These are phyloP conservation scores for Heliornis fulica DNA, from an alignment of 2,113 vertebrate genomes.

Conservation along the genomic window DNA sequence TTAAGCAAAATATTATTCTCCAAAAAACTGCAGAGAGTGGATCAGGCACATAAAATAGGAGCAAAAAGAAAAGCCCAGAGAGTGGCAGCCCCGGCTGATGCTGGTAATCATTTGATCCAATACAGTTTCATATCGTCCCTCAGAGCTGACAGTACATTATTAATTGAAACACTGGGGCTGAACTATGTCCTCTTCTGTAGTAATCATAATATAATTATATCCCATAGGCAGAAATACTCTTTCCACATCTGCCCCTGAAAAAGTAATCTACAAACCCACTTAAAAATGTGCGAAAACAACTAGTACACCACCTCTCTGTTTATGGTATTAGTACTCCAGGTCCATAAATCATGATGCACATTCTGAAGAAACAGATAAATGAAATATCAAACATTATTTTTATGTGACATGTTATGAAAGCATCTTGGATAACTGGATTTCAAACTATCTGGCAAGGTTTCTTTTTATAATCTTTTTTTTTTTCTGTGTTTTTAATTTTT, in stretches of 20 bases:
- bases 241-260: constrained; percentile 46
- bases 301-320: neutral
- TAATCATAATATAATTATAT: constrained; percentile 39
- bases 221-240: constrained; percentile 50
- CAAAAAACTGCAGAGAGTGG: neutral
- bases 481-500: constrained; percentile 49
- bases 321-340: rapidly evolving
- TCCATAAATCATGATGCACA: neutral
- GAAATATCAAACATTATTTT: neutral
- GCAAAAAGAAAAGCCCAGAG: neutral
- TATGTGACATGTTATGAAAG: neutral
- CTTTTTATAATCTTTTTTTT: neutral
- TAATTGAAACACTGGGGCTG: constrained; percentile 58
- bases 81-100: neutral
- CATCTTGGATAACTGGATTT: neutral
- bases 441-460: neutral
- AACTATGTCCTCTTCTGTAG: constrained; percentile 12
- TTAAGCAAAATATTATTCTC: constrained; percentile 15
- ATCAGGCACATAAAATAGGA: neutral
- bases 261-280: constrained; percentile 13
- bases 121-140: constrained; percentile 12
- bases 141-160: constrained; percentile 54
- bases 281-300: neutral
- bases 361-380: neutral
- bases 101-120: constrained; percentile 20